Conservation (phyloP, 2,113 vertebrate species). For the Heloderma charlesbogerti region DNA sequence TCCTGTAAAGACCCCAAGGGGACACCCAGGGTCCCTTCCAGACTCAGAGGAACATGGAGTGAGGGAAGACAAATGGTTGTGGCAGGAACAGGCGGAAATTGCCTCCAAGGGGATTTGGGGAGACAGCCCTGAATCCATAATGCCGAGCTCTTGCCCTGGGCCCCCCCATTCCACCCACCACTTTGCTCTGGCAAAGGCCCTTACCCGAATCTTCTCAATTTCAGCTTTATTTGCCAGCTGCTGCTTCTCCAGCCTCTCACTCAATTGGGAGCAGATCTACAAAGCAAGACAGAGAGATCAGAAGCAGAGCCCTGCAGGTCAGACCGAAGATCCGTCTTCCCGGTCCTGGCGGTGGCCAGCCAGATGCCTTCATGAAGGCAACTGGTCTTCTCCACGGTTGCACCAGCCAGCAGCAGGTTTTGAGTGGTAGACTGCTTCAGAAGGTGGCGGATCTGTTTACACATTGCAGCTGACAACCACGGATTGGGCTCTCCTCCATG, state of each 20-base stretch:
- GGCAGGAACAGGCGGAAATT: background rate
- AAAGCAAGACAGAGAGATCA: slow-evolving; percentile 15
- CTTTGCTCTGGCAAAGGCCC: slow-evolving; percentile 13
- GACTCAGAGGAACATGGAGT: background rate
- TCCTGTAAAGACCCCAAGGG: too few relatives aligned
- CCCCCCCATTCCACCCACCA: background rate
- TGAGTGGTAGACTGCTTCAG: background rate
- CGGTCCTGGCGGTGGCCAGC: too few relatives aligned
- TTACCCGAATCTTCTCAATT: slow-evolving; percentile 97
- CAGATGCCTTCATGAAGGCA: too few relatives aligned
- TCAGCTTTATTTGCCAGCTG: slow-evolving; percentile 93
- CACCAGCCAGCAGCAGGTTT: background rate
- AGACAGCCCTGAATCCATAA: background rate
- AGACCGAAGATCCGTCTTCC: too few relatives aligned
- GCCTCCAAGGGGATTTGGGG: background rate
- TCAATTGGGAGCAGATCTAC: slow-evolving; percentile 98
- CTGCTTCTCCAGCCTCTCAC: slow-evolving; percentile 95
- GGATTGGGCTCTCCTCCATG: background rate
- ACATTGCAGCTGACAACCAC: background rate
- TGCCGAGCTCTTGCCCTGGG: too few relatives aligned
- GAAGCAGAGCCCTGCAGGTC: too few relatives aligned
- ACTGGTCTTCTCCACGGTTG: too few relatives aligned
- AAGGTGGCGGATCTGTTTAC: background rate
- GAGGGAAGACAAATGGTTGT: background rate
- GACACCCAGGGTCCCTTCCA: background rate